Conservation (phyloP, 2,888 invertebrate genomes). For the Acleris laterana region DNA sequence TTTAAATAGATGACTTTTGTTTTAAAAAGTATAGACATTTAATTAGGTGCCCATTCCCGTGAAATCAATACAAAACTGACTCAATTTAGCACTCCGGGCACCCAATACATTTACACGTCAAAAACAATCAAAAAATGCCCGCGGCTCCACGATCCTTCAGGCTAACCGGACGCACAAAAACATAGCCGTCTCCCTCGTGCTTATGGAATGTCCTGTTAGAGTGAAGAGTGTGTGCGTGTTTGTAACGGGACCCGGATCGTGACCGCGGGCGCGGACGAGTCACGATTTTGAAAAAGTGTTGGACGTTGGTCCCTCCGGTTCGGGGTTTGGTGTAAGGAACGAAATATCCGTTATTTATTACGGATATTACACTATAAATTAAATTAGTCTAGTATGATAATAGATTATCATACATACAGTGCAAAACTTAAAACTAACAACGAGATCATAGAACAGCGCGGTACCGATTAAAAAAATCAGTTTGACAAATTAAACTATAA, state of each 20-base stretch:
- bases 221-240: conserved; percentile 53
- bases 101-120: conserved; percentile 54
- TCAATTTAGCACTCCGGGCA: too few relatives aligned
- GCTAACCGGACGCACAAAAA: conserved; percentile 45
- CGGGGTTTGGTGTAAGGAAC: conserved; percentile 53
- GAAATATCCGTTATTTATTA: conserved; percentile 30
- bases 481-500: too few relatives aligned
- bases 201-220: conserved; percentile 46
- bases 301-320: conserved; percentile 64
- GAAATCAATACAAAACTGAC: too few relatives aligned
- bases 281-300: conserved; percentile 84
- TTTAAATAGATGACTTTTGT: too few relatives aligned
- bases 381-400: too few relatives aligned
- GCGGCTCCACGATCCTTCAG: conserved; percentile 53
- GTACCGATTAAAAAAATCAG: too few relatives aligned
- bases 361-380: not conserved
- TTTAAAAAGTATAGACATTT: too few relatives aligned
- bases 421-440: too few relatives aligned
- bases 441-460: too few relatives aligned
- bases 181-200: conserved; percentile 57
- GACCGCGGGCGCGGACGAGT: conserved; percentile 73
- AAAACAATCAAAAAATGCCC: conserved; percentile 50
- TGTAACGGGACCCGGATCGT: conserved; percentile 79
- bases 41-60: too few relatives aligned
- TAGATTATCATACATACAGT: too few relatives aligned